Conservation (phyloP, 2,888 invertebrate genomes). For the Hirtodrosophila histrioides region DNA sequence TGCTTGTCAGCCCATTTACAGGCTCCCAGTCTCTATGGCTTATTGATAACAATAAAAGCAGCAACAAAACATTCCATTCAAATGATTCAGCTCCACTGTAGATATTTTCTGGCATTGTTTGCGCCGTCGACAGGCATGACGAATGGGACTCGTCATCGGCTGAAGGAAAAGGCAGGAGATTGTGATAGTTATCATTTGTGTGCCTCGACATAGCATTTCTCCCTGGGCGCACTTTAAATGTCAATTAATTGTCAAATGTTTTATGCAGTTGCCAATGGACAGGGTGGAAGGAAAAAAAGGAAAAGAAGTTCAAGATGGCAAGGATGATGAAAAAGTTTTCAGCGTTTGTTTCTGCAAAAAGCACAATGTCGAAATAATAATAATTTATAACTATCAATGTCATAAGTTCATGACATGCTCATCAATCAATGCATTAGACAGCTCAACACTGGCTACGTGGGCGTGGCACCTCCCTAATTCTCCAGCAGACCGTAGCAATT, state of each 20-base stretch:
- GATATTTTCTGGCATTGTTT: conserved; percentile 42
- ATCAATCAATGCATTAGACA: conserved; percentile 82
- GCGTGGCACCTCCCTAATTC: conserved; percentile 15
- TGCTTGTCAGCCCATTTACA: conserved; percentile 24
- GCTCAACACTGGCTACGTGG: conserved; percentile 46
- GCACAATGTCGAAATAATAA: conserved; percentile 77
- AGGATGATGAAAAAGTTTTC: conserved; percentile 38
- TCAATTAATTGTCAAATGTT: conserved; percentile 77
- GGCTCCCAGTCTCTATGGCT: conserved; percentile 29
- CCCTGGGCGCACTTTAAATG: conserved; percentile 65
- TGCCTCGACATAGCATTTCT: conserved; percentile 6
- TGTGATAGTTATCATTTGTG: conserved; percentile 37
- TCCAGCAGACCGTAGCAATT: conserved; percentile 13
- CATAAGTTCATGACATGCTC: conserved; percentile 83
- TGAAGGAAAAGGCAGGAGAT: conserved; percentile 8
- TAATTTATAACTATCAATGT: conserved; percentile 84
- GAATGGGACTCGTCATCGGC: conserved; percentile 22
- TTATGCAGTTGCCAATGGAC: conserved; percentile 43
- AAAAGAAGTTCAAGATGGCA: conserved; percentile 2
- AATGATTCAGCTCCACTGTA: conserved; percentile 50
- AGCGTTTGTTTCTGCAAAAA: conserved; percentile 45
- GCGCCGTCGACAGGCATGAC: conserved; percentile 11
- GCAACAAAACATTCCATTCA: conserved; percentile 50
- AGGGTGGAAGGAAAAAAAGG: conserved; percentile 2
- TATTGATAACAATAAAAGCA: conserved; percentile 64